Evolutionary conservation across 2,113 vertebrate genomes (phyloP).

Genomic region (Esox niger): DNA sequence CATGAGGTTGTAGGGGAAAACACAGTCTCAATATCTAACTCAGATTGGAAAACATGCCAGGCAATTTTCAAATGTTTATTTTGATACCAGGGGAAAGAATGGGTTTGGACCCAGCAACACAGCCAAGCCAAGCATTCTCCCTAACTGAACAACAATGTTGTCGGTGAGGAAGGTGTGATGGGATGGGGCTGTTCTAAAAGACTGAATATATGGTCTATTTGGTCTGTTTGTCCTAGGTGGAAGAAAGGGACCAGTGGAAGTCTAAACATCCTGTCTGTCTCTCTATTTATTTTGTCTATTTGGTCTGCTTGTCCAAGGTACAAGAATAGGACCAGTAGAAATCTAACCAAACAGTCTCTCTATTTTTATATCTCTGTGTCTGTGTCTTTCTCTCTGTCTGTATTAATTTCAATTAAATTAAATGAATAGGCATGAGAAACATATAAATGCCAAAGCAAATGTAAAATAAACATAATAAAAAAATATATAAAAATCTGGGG

Average conservation of each 20-base stretch:
- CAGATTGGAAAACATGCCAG: constrained; percentile 13
- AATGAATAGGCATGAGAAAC: too few species aligned
- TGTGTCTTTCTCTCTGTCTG: too few species aligned
- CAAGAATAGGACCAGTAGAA: background rate
- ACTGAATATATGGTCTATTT: background rate
- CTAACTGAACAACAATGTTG: constrained; percentile 43
- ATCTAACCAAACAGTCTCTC: background rate
- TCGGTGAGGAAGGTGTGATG: constrained; percentile 42
- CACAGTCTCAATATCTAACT: background rate
- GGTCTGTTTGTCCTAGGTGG: background rate
- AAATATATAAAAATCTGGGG: too few species aligned
- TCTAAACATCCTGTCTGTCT: too few species aligned
- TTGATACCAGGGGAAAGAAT: background rate
- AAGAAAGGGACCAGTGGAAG: background rate
- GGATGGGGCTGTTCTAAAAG: constrained; percentile 34
- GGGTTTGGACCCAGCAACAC: constrained; percentile 1
- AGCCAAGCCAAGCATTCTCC: constrained; percentile 41
- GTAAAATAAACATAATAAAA: too few species aligned
- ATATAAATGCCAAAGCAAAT: too few species aligned
- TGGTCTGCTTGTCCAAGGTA: background rate
- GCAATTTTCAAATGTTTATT: constrained; percentile 11
- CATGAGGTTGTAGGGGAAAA: background rate
- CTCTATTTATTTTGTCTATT: too few species aligned
- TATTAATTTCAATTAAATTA: too few species aligned
- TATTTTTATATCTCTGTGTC: too few species aligned